phyloP scores from a whole-genome alignment of 2,888 invertebrate species.

The Mimas tiliae region DNA sequence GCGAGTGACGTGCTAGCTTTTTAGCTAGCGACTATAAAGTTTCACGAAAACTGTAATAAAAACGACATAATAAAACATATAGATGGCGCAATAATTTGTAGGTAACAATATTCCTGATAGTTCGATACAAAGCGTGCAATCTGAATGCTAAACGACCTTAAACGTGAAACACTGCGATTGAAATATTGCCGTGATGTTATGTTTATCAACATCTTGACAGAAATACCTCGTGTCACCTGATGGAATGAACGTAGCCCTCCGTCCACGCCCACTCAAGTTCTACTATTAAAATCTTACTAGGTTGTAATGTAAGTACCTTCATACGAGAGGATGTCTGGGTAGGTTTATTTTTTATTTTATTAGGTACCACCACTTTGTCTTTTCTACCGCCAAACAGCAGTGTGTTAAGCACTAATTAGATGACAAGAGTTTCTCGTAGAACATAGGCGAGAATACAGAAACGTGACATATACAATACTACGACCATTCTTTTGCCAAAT shows the following conservation, averaged over 20 bases:
- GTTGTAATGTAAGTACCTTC: not conserved
- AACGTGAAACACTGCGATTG: constrained; percentile 37
- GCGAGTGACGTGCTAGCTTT: too few relatives aligned
- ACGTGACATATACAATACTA: too few relatives aligned
- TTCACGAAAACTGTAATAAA: too few relatives aligned
- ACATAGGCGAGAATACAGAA: too few relatives aligned
- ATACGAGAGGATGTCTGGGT: too few relatives aligned
- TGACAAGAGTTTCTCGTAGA: too few relatives aligned
- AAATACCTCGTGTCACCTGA: constrained; percentile 45
- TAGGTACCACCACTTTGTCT: too few relatives aligned
- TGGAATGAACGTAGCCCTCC: constrained; percentile 1
- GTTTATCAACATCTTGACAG: constrained; percentile 53
- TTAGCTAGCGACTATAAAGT: too few relatives aligned
- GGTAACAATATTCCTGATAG: not conserved
- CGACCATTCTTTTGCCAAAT: too few relatives aligned
- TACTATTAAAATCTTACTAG: not conserved
- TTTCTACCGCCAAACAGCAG: too few relatives aligned
- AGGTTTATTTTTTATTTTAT: too few relatives aligned
- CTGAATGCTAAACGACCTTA: constrained; percentile 4
- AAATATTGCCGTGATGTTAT: constrained; percentile 45
- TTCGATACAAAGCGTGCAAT: not conserved
- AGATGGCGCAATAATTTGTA: not conserved
- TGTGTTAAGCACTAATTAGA: too few relatives aligned
- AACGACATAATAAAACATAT: not conserved
- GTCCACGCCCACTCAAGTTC: not conserved